Percentiles rank a stretch among this genome's conserved stretches.
These are phyloP conservation scores for Ephestia elutella DNA, from an alignment of 1,140 invertebrate genomes.

Conservation along the genomic window DNA sequence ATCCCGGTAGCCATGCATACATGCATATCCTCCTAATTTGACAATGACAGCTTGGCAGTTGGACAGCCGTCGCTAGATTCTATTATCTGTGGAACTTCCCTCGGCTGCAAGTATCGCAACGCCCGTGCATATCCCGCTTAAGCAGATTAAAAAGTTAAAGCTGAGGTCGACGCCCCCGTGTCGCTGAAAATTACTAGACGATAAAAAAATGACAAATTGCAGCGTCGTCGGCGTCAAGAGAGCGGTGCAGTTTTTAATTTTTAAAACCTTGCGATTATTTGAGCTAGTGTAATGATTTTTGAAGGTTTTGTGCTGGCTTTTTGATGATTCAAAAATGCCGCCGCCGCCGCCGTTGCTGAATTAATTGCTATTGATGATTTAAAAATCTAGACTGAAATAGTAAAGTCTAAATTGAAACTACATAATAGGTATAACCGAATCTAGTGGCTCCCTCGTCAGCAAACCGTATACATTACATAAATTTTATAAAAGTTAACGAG, in stretches of 20 bases:
- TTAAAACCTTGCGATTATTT: background rate
- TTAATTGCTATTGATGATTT: too few relatives aligned
- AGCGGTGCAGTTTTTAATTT: conserved; percentile 7
- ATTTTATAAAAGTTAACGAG: too few relatives aligned
- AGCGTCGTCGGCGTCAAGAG: background rate
- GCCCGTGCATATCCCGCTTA: conserved; percentile 12
- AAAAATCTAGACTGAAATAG: too few relatives aligned
- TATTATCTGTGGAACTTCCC: background rate
- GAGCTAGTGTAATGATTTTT: background rate
- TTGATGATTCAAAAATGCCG: background rate
- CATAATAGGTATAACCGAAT: too few relatives aligned
- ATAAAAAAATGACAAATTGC: conserved; percentile 20
- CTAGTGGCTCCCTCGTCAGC: too few relatives aligned
- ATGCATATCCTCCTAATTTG: background rate
- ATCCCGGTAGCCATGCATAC: too few relatives aligned
- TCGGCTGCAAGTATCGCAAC: background rate
- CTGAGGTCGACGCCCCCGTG: conserved; percentile 33
- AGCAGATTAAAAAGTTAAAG: conserved; percentile 40
- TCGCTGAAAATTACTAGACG: conserved; percentile 30
- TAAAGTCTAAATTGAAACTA: too few relatives aligned
- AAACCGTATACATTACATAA: too few relatives aligned
- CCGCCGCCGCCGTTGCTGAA: too few relatives aligned
- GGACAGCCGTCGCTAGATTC: background rate
- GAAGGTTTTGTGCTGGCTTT: background rate
- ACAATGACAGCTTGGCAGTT: background rate